Conservation (phyloP, 2,888 invertebrate species). For the Cheilosia grossa region DNA sequence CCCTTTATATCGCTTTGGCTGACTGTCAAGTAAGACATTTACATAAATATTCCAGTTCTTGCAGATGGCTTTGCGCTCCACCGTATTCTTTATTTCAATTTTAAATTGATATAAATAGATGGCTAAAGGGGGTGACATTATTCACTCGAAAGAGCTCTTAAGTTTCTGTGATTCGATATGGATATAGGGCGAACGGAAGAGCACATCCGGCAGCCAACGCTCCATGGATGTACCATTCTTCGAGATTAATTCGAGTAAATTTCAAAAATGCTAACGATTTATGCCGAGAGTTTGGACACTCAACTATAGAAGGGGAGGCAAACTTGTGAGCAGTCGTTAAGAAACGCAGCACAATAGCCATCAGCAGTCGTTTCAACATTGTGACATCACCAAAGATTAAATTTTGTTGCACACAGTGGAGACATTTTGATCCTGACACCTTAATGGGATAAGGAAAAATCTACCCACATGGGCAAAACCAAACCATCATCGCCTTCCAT, state of each 20-base stretch:
- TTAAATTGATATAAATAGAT: slow-evolving; percentile 70
- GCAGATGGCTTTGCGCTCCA: slow-evolving; percentile 48
- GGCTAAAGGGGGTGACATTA: slow-evolving; percentile 56
- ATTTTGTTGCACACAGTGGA: too few relatives aligned
- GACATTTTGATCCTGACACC: slow-evolving; percentile 7
- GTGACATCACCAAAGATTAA: too few relatives aligned
- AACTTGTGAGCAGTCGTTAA: too few relatives aligned
- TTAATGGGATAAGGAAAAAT: slow-evolving; percentile 3
- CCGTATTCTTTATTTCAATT: slow-evolving; percentile 65
- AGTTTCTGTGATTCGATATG: slow-evolving; percentile 14
- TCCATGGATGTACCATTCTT: slow-evolving; percentile 30
- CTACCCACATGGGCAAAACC: neutral
- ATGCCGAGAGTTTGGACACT: neutral
- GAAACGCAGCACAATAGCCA: too few relatives aligned
- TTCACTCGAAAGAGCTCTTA: slow-evolving; percentile 65
- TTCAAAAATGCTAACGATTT: slow-evolving; percentile 1
- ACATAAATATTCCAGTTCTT: slow-evolving; percentile 63
- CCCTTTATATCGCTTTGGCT: slow-evolving; percentile 28
- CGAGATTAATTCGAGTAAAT: slow-evolving; percentile 30
- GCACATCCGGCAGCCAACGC: slow-evolving; percentile 12
- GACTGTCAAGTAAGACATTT: slow-evolving; percentile 70
- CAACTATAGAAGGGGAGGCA: too few relatives aligned
- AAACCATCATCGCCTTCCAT: neutral
- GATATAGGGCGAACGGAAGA: slow-evolving; percentile 1
- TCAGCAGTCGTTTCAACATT: neutral